phyloP scores from a whole-genome alignment of 2,888 invertebrate genomes.

The Ectemnius lituratus region DNA sequence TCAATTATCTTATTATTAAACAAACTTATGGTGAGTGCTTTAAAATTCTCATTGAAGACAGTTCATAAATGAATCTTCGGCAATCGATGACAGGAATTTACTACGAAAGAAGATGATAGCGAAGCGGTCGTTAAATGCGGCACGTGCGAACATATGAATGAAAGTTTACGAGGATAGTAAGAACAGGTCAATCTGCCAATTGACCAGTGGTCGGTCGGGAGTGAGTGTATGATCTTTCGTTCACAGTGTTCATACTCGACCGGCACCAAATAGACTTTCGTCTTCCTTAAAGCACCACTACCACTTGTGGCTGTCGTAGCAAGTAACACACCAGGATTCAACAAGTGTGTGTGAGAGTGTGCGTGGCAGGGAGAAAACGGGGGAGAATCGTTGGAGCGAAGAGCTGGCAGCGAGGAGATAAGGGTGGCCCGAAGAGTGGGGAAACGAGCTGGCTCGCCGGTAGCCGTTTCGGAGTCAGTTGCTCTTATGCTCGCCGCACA shows the following conservation, averaged over 20 bases:
- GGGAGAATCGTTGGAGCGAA: slow-evolving; percentile 65
- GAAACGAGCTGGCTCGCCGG: slow-evolving; percentile 69
- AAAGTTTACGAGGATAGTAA: slow-evolving; percentile 72
- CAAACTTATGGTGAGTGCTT: no score
- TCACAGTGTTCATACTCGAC: slow-evolving; percentile 50
- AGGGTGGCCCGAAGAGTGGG: slow-evolving; percentile 69
- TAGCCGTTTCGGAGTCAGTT: slow-evolving; percentile 73
- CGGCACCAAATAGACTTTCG: background rate
- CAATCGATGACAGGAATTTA: no score
- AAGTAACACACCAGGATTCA: slow-evolving; percentile 17
- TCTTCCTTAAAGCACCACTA: slow-evolving; percentile 21
- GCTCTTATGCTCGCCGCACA: slow-evolving; percentile 74
- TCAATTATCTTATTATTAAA: no score
- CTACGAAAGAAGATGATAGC: slow-evolving; percentile 5
- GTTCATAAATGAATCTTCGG: no score
- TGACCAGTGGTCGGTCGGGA: slow-evolving; percentile 65
- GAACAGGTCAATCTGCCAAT: slow-evolving; percentile 72
- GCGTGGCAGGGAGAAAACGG: slow-evolving; percentile 2
- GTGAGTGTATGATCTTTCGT: slow-evolving; percentile 52
- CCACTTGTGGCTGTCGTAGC: background rate
- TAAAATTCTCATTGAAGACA: no score
- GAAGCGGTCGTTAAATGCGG: slow-evolving; percentile 40
- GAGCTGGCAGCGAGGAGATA: slow-evolving; percentile 66
- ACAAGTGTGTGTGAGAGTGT: slow-evolving; percentile 10
- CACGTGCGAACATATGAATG: slow-evolving; percentile 69